Evolutionary conservation across 2,888 invertebrate genomes (phyloP).

Genomic region (Idaea biselata): DNA sequence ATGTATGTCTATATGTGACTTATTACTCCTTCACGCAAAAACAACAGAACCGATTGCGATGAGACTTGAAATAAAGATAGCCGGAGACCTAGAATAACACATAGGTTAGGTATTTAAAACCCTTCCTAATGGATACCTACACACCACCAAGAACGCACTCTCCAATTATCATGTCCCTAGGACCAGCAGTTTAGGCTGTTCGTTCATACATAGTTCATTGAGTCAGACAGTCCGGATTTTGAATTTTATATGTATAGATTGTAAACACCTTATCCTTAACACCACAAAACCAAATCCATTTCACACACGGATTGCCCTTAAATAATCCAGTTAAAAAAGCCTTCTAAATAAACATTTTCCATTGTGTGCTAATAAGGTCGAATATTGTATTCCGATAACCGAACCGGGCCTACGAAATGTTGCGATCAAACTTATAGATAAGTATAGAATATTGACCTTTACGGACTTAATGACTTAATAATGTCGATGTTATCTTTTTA

Average conservation of each 20-base stretch:
- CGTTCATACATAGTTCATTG: too few species aligned
- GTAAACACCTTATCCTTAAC: not conserved
- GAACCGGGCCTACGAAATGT: not conserved
- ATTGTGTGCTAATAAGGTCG: constrained; percentile 1
- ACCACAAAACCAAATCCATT: not conserved
- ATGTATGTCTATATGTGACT: too few species aligned
- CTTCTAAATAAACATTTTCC: constrained; percentile 1
- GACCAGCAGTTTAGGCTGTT: too few species aligned
- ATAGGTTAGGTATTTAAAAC: too few species aligned
- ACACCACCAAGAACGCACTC: too few species aligned
- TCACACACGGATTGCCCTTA: not conserved
- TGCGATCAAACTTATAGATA: constrained; percentile 1
- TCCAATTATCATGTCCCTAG: too few species aligned
- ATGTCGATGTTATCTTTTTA: constrained; percentile 48
- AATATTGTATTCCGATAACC: not conserved
- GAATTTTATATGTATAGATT: not conserved
- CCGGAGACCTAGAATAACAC: too few species aligned
- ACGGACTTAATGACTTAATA: constrained; percentile 51
- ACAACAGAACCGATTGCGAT: too few species aligned
- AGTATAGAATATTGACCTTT: constrained; percentile 1
- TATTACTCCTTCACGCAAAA: too few species aligned
- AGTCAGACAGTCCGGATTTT: too few species aligned
- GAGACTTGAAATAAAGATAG: too few species aligned
- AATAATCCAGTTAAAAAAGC: not conserved
- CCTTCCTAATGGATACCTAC: too few species aligned